Evolutionary conservation across 2,113 vertebrate species (phyloP), one percentile per base, ranked within the genome.

Genomic region (Urocolius indicus): DNA sequence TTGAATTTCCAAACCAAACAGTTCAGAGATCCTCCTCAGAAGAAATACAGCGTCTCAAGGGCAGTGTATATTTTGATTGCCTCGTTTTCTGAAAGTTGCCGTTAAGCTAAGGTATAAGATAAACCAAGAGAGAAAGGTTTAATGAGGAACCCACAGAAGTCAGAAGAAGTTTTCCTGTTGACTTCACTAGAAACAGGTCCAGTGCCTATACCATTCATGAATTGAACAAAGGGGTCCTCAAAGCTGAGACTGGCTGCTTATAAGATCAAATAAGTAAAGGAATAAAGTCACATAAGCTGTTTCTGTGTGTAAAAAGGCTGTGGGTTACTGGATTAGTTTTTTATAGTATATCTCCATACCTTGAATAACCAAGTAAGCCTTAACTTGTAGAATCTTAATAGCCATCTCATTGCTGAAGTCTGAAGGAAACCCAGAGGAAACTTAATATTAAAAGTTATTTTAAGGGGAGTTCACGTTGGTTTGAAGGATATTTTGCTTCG

Each of bases 361-460:
- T 89, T 91, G 80, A 74, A 82, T 91, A 96, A 97, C 85, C 76
- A 85, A 95, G 71, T 78, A 96, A 97, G 95, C 87, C 69, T 81
- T 91, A 90, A 94, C 87, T 95, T 96, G 87, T 94, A 95, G 96
- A 97, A 98, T 97, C 95, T 98, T 97, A 97, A 95, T 95, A 97
- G 94, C 86, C 95, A 95, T 91, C 94, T 97, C 90, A 92, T 88
- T 97, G 97, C 96, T 96, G 92, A 96, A 98, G 94, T 97, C 81
- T 91, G 95, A 97, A 97, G 95, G 96, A 98, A 98, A 97, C 95
- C 88, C 91, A 96, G 83, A 97, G 96, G 97, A 98, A 98, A 98
- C 97, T 94, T 96, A 98, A 97, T 97, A 98, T 96, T 96, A 97
- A 94, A 98, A 97, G 97, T 98, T 98, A 96, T 98, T 98, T 98